These are phyloP conservation scores for Cavia porcellus DNA, from an alignment of 2,113 vertebrate species.

Conservation along the genomic window DNA sequence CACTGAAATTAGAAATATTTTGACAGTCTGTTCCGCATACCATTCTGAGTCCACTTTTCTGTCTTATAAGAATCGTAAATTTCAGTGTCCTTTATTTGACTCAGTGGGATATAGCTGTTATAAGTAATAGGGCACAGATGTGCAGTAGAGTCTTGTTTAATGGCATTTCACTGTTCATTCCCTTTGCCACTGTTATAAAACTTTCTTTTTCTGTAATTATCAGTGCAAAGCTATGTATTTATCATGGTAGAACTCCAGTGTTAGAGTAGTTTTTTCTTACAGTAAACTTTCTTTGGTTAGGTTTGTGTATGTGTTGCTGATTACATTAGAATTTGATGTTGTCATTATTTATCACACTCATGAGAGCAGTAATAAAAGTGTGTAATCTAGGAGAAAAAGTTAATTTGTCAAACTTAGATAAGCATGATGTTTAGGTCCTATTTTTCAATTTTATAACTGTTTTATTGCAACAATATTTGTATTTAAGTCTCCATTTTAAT, in stretches of 20 bases:
- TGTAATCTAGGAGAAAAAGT: slow-evolving; percentile 92
- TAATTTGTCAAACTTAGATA: slow-evolving; percentile 92
- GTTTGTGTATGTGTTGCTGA: slow-evolving; percentile 91
- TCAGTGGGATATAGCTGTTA: slow-evolving; percentile 90
- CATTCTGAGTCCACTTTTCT: slow-evolving; percentile 89
- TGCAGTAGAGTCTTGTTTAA: slow-evolving; percentile 91
- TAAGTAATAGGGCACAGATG: slow-evolving; percentile 90
- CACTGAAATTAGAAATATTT: slow-evolving; percentile 87
- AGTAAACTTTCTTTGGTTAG: slow-evolving; percentile 89
- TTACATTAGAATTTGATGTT: slow-evolving; percentile 92
- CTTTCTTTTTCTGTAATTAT: slow-evolving; percentile 91
- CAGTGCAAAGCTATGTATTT: slow-evolving; percentile 91
- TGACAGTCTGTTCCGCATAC: slow-evolving; percentile 89
- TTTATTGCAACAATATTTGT: slow-evolving; percentile 93
- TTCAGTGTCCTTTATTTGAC: slow-evolving; percentile 90
- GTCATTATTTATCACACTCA: slow-evolving; percentile 92
- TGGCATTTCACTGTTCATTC: slow-evolving; percentile 90
- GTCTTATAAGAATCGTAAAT: slow-evolving; percentile 90
- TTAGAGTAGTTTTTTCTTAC: slow-evolving; percentile 89
- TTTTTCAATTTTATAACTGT: slow-evolving; percentile 94
- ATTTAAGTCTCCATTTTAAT: slow-evolving; percentile 93
- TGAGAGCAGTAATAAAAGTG: slow-evolving; percentile 92
- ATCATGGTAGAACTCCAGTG: slow-evolving; percentile 91
- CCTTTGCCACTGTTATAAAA: slow-evolving; percentile 88
- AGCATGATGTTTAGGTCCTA: slow-evolving; percentile 93